A percentile compares a stretch with the other conserved stretches of the same genome.
Conservation (phyloP, 2,113 vertebrate genomes). For the Patagioenas fasciata region DNA sequence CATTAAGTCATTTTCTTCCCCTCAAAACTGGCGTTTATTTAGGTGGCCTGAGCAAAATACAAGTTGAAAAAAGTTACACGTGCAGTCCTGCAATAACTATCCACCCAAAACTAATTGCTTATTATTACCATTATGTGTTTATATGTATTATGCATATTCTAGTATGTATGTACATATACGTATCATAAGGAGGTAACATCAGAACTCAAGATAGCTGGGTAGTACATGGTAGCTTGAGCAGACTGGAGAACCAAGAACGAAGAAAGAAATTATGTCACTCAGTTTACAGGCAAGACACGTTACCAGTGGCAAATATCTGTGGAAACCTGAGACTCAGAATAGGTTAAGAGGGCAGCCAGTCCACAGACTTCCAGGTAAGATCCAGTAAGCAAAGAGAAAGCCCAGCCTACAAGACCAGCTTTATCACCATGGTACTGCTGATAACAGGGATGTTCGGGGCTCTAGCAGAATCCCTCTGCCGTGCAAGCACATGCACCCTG, state of each 20-base stretch:
- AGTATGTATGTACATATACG: background rate
- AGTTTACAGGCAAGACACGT: background rate
- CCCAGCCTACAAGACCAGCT: background rate
- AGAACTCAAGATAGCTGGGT: background rate
- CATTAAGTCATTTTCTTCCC: background rate
- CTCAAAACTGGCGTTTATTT: background rate
- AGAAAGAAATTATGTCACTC: background rate
- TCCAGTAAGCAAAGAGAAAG: background rate
- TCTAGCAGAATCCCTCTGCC: background rate
- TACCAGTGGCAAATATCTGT: background rate
- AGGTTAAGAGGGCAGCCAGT: background rate
- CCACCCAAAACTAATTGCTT: background rate
- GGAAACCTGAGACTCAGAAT: background rate
- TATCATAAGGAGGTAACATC: background rate
- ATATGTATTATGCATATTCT: background rate
- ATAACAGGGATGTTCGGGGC: background rate
- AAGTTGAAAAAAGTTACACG: background rate
- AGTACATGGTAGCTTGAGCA: background rate
- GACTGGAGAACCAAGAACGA: background rate
- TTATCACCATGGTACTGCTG: background rate
- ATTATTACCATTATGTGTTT: background rate
- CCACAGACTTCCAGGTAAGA: background rate
- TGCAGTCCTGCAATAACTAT: background rate
- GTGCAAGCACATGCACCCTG: background rate
- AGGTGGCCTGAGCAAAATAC: background rate